Base-by-base conservation (phyloP, 2,797 vertebrate species). In the Nyctibius grandis region DNA sequence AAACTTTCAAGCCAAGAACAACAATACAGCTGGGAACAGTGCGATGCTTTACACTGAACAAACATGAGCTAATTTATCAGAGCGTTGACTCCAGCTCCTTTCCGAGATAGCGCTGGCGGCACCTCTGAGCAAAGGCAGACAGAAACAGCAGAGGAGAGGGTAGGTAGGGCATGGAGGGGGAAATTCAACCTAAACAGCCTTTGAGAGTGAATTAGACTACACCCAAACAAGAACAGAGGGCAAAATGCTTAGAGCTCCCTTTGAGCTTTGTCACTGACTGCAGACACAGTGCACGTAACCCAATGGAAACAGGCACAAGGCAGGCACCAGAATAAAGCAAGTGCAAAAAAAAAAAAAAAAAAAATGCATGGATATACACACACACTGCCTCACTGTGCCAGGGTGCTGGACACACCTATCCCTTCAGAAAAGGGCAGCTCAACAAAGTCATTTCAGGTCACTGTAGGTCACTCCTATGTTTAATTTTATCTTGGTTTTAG, bases 1-100 rank as follows among this genome's bases (percentile, higher is more conserved):
- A 31, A 75, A 38, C 18, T 40, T 47, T 11, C 20, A 33, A 77
- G 96, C 95, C 96, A 96, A 96, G 61, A 95, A 28, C 90, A 96
- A 91, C 93, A 95, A 13, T 16, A 5, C 48, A 59, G 74, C 85
- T 90, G 85, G 93, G 89, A 95, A 60, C 0, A 4, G 83, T 44
- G 72, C 4, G 34, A 23, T 68, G 88, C 78, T 86, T 81, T 82
- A 23, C 81, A 15, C 88, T 92, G 91, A 92, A 64, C 84, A 96
- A 95, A 97, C 91, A 96, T 0, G 1, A 68, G 78, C 78, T 89
- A 16, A 80, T 78, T 75, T 7, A 91, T 15, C 93, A 64, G 72
- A 16, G 72, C 86, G 9, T 9, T 57, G 84, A 42, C 84, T 93
- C 80, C 94, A 83, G 72, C 93, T 89, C 88, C 87, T 70, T 69